Evolutionary conservation across 2,113 vertebrate genomes (phyloP).

Genomic region (Neofelis nebulosa): DNA sequence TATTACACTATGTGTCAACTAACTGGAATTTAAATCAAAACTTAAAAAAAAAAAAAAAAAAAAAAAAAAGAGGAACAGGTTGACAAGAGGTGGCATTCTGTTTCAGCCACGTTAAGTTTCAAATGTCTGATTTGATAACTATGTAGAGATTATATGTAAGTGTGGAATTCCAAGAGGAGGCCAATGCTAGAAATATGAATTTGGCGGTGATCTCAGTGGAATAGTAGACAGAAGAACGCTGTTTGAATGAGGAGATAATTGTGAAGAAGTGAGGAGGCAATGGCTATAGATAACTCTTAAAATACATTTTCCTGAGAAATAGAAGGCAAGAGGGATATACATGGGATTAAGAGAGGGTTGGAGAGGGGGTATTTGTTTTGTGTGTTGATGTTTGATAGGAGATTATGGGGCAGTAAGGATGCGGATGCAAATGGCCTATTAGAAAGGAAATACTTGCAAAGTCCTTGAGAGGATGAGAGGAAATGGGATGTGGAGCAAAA

Average conservation of each 20-base stretch:
- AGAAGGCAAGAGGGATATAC: not conserved
- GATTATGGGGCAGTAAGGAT: not conserved
- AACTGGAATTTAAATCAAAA: not conserved
- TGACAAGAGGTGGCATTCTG: not conserved
- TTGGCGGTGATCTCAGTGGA: slow-evolving; percentile 5
- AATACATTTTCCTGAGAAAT: slow-evolving; percentile 29
- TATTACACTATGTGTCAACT: not conserved
- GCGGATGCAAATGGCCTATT: not conserved
- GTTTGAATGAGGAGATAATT: not conserved
- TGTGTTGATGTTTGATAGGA: not conserved
- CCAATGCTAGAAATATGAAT: not conserved
- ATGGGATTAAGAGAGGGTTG: not conserved
- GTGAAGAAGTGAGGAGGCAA: not conserved
- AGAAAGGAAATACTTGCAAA: not conserved
- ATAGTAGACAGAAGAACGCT: not conserved
- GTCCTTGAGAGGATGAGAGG: slow-evolving; percentile 1
- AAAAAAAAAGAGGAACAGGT: not conserved
- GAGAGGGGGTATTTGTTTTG: not conserved
- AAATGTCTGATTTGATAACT: not conserved
- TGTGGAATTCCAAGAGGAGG: not conserved
- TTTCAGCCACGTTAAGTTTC: not conserved
- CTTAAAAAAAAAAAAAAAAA: not conserved
- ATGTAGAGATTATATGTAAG: not conserved
- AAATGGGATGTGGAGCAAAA: slow-evolving; percentile 13
- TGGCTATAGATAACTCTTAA: not conserved